Evolutionary conservation across 2,113 vertebrate genomes (phyloP), one percentile per base, ranked within the genome.

Genomic region (Hymenochirus boettgeri): DNA sequence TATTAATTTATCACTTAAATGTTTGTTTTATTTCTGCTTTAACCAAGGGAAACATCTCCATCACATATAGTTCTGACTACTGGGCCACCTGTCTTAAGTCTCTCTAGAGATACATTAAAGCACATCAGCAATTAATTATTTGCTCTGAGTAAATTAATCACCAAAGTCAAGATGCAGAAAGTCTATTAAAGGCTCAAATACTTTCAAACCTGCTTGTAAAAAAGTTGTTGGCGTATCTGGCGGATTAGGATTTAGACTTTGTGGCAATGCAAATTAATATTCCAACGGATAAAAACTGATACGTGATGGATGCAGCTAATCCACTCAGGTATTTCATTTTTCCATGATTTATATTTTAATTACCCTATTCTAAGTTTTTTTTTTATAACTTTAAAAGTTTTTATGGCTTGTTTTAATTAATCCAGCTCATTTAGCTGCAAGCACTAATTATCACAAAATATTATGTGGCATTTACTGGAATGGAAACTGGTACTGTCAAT

Each of bases 381-480:
- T n/a, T 27, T 42, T 22, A 58, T 29, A 67, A 39, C 31, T 39
- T 29, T n/a, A 26, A 42, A 59, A 50, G 47, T 42, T 59, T 51
- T 31, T 42, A 53, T 23, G n/a, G 18, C 55, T 65, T 59, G 21
- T 48, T 39, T 67, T 67, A 67, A 67, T 67, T 67, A 67, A 67
- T 67, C 50, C 13, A 8, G 13, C 18, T 67, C 64, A 67, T 25
- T 67, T 67, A 59, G 26, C 64, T 52, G 46, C 56, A 67, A 59
- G 31, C 37, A 67, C 42, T 67, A 67, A 67, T 67, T 67, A 67
- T 58, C 50, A 37, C 27, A 31, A 59, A 67, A 67, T 59, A 67
- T 27, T 57, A 52, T 59, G 47, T 67, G 56, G 13, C 37, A 67
- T 67, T 59, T 67, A 59, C 64, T 19, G n/a, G 53, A 59, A 42